Percentiles rank a stretch among this genome's conserved stretches.
phyloP scores from a whole-genome alignment of 1,140 invertebrate genomes.

The Euura saliciscinereae region DNA sequence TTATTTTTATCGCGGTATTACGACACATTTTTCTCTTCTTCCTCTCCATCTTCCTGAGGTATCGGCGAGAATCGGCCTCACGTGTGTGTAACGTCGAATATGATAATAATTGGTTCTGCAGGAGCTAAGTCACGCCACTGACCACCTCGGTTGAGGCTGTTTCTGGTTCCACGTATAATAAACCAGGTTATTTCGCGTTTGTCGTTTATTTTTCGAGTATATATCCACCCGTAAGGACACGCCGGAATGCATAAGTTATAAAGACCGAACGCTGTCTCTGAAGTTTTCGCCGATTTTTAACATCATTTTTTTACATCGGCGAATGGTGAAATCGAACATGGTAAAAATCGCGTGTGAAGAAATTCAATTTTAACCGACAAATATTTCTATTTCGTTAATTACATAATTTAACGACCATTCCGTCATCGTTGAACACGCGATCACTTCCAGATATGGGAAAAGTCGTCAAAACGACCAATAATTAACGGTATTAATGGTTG shows the following conservation, averaged over 20 bases:
- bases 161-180: slow-evolving; percentile 1
- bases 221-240: not conserved
- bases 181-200: not conserved
- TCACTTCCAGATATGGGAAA: too few species aligned
- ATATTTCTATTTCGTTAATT: too few species aligned
- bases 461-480: too few species aligned
- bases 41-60: too few species aligned
- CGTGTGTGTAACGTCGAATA: not conserved
- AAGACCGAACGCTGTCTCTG: not conserved
- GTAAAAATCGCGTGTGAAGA: too few species aligned
- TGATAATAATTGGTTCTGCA: not conserved
- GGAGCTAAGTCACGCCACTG: not conserved
- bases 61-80: too few species aligned
- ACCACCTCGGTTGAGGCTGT: not conserved
- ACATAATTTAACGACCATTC: too few species aligned
- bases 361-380: too few species aligned
- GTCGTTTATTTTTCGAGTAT: not conserved
- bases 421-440: too few species aligned
- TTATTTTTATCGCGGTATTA: not conserved
- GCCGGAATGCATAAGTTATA: slow-evolving; percentile 1
- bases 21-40: too few species aligned
- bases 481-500: too few species aligned
- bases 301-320: not conserved
- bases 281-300: not conserved
- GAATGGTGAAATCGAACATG: too few species aligned